Evolutionary conservation across 2,113 vertebrate species (phyloP).

Genomic region (Vombatus ursinus): DNA sequence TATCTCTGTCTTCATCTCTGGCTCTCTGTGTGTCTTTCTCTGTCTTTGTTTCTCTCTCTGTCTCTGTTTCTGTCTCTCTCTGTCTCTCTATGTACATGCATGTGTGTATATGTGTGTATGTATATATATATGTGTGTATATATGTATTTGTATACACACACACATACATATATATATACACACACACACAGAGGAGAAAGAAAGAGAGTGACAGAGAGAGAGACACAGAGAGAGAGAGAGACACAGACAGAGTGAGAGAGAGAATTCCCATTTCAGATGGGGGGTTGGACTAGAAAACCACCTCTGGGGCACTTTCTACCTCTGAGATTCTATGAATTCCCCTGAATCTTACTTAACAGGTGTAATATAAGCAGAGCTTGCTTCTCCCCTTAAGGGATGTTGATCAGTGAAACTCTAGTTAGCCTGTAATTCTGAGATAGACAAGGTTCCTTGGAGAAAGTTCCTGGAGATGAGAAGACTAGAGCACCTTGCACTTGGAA

Average conservation of each 20-base stretch:
- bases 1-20: background rate
- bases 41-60: background rate
- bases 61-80: no score
- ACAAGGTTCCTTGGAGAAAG: background rate
- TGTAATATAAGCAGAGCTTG: background rate
- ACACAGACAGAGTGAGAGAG: no score
- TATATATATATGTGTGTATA: no score
- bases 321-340: background rate
- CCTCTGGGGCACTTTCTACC: background rate
- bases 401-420: background rate
- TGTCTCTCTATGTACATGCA: background rate
- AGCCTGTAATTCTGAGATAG: background rate
- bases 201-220: no score
- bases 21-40: rapidly evolving
- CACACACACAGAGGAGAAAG: no score
- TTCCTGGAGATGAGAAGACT: background rate
- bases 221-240: no score
- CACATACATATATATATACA: no score
- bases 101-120: no score
- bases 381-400: background rate
- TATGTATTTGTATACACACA: no score
- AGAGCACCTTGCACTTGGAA: background rate
- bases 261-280: background rate
- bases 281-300: background rate
- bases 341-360: background rate